phyloP scores from a whole-genome alignment of 2,113 vertebrate genomes.

The human (Homo sapiens) region GRCh38 chr11:111565001-111565500 shows the following conservation, averaged over 20 bases:
- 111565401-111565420: background rate
- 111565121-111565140: too few species aligned
- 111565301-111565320: background rate
- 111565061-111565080: too few species aligned
- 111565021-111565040: too few species aligned
- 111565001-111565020: too few species aligned
- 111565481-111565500: background rate
- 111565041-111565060: too few species aligned
- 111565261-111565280: background rate
- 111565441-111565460: background rate
- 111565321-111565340: slow-evolving; percentile 59
- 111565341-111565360: background rate
- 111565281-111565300: background rate
- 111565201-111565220: background rate
- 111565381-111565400: background rate
- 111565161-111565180: too few species aligned
- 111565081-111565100: too few species aligned
- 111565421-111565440: background rate
- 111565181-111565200: too few species aligned
- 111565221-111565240: background rate
- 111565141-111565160: too few species aligned
- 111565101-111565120: too few species aligned
- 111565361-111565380: background rate
- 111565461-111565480: background rate
- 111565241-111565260: background rate